A percentile compares a stretch with the other conserved stretches of the same genome.
These are phyloP conservation scores for Casuarius casuarius DNA, from an alignment of 2,113 vertebrate genomes.

Conservation along the genomic window DNA sequence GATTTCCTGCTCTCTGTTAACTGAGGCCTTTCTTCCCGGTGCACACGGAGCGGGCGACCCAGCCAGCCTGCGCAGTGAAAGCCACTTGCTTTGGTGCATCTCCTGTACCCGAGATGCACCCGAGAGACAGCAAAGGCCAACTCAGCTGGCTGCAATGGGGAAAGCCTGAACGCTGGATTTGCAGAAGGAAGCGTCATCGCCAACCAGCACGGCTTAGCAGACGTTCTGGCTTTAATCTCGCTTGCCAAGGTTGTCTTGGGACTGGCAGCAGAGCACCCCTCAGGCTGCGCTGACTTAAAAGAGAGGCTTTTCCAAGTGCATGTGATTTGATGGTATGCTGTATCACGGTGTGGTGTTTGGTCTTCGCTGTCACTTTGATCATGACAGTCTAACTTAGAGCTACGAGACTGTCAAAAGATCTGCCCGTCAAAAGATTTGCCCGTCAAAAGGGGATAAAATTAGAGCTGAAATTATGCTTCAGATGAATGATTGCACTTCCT, in stretches of 20 bases:
- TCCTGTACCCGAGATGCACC: not conserved
- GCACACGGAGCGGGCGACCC: fast-evolving
- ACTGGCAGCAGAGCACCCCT: not conserved
- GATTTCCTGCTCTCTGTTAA: not conserved
- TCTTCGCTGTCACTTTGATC: not conserved
- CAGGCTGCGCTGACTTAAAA: not conserved
- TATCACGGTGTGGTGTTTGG: not conserved
- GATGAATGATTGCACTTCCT: not conserved
- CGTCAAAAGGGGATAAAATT: not conserved
- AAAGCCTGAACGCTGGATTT: not conserved
- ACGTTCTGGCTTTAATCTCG: not conserved
- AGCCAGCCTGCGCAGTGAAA: not conserved
- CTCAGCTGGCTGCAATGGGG: not conserved
- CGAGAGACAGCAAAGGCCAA: not conserved
- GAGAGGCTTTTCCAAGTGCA: not conserved
- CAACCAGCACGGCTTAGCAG: not conserved
- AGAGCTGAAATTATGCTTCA: not conserved
- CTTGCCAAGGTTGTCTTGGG: not conserved
- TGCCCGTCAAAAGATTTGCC: not conserved
- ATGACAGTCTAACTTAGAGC: not conserved
- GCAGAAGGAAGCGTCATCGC: not conserved
- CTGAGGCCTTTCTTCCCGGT: not conserved
- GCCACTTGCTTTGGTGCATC: too few relatives aligned
- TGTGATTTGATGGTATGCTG: not conserved
- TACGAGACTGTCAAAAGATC: not conserved